A percentile compares a stretch with the other conserved stretches of the same genome.
These are phyloP conservation scores for Bellardia pandia DNA, from an alignment of 2,888 invertebrate species.

Conservation along the genomic window DNA sequence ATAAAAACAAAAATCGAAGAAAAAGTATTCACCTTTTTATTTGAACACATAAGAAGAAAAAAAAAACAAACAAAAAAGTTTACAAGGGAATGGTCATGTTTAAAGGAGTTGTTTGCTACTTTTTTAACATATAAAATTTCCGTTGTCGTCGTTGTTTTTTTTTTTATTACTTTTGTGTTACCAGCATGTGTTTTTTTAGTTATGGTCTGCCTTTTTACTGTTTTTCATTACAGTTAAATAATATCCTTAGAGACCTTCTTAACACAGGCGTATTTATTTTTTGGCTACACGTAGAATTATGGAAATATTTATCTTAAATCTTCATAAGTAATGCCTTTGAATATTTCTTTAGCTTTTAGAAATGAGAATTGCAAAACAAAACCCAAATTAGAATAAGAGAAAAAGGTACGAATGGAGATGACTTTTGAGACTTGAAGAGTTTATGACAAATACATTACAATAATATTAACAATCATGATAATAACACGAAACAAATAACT, in stretches of 20 bases:
- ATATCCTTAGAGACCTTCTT: conserved; percentile 23
- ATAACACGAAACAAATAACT: neutral
- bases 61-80: neutral
- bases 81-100: conserved; percentile 15
- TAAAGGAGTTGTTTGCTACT: conserved; percentile 7
- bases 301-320: conserved; percentile 47
- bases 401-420: conserved; percentile 18
- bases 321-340: conserved; percentile 53
- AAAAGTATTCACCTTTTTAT: conserved; percentile 10
- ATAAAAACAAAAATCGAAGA: neutral
- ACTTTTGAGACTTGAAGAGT: conserved; percentile 13
- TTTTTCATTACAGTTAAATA: conserved; percentile 15
- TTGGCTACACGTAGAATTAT: conserved; percentile 40
- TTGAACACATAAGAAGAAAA: neutral
- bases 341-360: conserved; percentile 47
- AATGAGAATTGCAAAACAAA: conserved; percentile 23
- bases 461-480: conserved; percentile 13
- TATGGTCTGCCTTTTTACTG: conserved; percentile 21
- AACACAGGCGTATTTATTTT: neutral
- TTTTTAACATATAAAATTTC: conserved; percentile 20
- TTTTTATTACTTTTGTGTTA: neutral
- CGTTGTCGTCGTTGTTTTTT: neutral
- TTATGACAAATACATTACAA: conserved; percentile 20
- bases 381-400: neutral
- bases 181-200: conserved; percentile 1